These are phyloP conservation scores for Drosophila greeni DNA, from an alignment of 2,888 invertebrate species.

Conservation along the genomic window DNA sequence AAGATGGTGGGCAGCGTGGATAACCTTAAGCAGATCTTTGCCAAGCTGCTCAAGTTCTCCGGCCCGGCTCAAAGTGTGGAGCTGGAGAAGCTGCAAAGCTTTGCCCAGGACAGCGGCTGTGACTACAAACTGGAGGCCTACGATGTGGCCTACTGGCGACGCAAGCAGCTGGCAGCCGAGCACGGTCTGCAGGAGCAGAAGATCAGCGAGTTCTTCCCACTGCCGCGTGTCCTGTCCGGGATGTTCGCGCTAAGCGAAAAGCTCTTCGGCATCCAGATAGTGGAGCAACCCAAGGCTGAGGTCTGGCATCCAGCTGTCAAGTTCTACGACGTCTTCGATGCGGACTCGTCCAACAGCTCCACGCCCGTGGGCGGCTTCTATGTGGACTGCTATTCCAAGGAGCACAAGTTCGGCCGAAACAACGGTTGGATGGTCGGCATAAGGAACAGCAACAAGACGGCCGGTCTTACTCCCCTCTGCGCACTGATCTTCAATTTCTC, in stretches of 20 bases:
- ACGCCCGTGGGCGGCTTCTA: slow-evolving; percentile 89
- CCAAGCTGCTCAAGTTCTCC: slow-evolving; percentile 84
- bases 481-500: slow-evolving; percentile 90
- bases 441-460: slow-evolving; percentile 84
- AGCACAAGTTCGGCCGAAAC: slow-evolving; percentile 83
- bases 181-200: slow-evolving; percentile 86
- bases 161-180: slow-evolving; percentile 85
- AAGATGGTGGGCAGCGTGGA: slow-evolving; percentile 92
- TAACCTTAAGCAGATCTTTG: slow-evolving; percentile 85
- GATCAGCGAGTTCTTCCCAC: slow-evolving; percentile 89
- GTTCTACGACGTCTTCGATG: slow-evolving; percentile 89
- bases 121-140: slow-evolving; percentile 85
- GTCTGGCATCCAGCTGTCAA: slow-evolving; percentile 93
- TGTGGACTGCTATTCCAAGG: slow-evolving; percentile 88
- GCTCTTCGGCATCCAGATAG: slow-evolving; percentile 88
- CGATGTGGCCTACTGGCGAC: slow-evolving; percentile 93
- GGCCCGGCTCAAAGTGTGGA: slow-evolving; percentile 88
- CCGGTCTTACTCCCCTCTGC: slow-evolving; percentile 85
- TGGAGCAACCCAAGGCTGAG: slow-evolving; percentile 82
- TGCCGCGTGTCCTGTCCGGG: slow-evolving; percentile 88
- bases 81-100: slow-evolving; percentile 84
- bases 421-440: slow-evolving; percentile 90
- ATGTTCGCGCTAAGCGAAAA: slow-evolving; percentile 87
- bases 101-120: slow-evolving; percentile 86
- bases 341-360: slow-evolving; percentile 59